phyloP scores from a whole-genome alignment of 1,140 invertebrate species.

The Phenacoccus solenopsis region DNA sequence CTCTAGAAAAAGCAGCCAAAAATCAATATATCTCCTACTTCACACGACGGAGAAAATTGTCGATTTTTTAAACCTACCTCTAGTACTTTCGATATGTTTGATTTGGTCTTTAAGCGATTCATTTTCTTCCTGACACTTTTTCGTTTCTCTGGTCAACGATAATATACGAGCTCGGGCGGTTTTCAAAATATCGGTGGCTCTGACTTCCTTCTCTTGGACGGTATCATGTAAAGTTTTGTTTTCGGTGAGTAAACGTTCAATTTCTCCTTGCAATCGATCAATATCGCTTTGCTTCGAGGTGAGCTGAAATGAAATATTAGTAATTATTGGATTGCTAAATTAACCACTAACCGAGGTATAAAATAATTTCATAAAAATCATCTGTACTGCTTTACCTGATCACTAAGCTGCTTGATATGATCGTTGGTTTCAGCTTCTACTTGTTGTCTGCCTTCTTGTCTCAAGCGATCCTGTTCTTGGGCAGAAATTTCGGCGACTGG shows the following conservation, averaged over 20 bases:
- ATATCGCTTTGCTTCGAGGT: slow-evolving; percentile 34
- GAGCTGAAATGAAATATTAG: background rate
- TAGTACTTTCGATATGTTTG: background rate
- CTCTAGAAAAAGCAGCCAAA: background rate
- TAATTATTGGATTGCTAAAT: background rate
- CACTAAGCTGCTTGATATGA: slow-evolving; percentile 47
- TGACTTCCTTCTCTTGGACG: slow-evolving; percentile 52
- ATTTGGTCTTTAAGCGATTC: background rate
- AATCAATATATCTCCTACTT: no score
- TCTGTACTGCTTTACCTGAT: no score
- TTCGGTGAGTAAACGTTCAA: slow-evolving; percentile 53
- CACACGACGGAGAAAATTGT: no score
- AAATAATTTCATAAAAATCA: no score
- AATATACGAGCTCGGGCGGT: slow-evolving; percentile 39
- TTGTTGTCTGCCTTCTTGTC: slow-evolving; percentile 38
- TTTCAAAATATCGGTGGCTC: slow-evolving; percentile 57
- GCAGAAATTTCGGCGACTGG: background rate
- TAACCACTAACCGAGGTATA: no score
- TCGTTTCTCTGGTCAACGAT: background rate
- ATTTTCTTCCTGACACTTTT: background rate
- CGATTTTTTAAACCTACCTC: background rate
- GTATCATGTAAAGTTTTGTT: slow-evolving; percentile 49
- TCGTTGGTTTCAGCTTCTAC: slow-evolving; percentile 31
- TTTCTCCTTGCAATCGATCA: slow-evolving; percentile 49
- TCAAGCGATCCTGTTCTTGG: slow-evolving; percentile 34